Evolutionary conservation across 1,140 invertebrate species (phyloP), one percentile per base, ranked within the genome.

Genomic region (Drosophila nannoptera): DNA sequence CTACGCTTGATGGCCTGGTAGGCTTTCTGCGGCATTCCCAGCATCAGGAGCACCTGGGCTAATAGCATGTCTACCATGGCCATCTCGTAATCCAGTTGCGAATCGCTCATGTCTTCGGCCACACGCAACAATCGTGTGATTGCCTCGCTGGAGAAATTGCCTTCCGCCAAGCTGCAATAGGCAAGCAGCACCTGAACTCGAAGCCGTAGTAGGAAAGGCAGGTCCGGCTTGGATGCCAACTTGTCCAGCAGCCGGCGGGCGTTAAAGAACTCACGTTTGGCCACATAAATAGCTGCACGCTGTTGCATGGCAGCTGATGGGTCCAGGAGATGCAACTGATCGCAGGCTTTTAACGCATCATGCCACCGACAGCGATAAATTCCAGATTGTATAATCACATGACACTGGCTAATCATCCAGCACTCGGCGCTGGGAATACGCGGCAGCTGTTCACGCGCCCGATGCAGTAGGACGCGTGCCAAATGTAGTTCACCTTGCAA

Each of bases 61-160:
- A 97, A 91, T 75, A 96, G 92, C 90, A 96, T 92, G 75, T 94
- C 93, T n/a, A 94, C 92, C 16, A 95, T 81, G 0, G 94, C 93
- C 50, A 92, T 91, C 58, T 95, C 92, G 77, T 95, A 95, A 58
- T 94, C 93, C 70, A 97, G 90, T 89, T 96, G 93, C 75, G 95
- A 93, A 12, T 92, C 91, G 38, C 92, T 91, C 8, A 95, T 93
- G 48, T 94, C 90, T 29, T 94, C 92, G 11, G 96, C 90, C 45
- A 95, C 95, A 59, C 93, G 92, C 62, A 94, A 93, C 11, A 97
- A 87, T 14, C 94, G 87, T 54, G 91, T 91, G 0, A 94, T 90
- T 68, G 92, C 92, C 40, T 91, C 91, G 6, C 91, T 88, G 11
- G 90, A 88, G 22, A 90, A 87, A 12, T 66, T 77, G 74, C 72